phyloP scores from a whole-genome alignment of 1,140 invertebrate genomes.

The roundworm (Caenorhabditis elegans) region WBcel235 BX284602.5:9018001-9018500 shows the following conservation, averaged over 20 bases:
- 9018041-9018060: slow-evolving; percentile 56
- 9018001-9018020: slow-evolving; percentile 51
- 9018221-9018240: too few species aligned
- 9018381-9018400: slow-evolving; percentile 52
- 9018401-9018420: slow-evolving; percentile 45
- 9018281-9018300: too few species aligned
- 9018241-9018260: too few species aligned
- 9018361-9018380: slow-evolving; percentile 51
- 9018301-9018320: too few species aligned
- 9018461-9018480: not conserved
- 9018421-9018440: slow-evolving; percentile 7
- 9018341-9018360: slow-evolving; percentile 51
- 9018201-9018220: too few species aligned
- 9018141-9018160: slow-evolving; percentile 41
- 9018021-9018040: slow-evolving; percentile 58
- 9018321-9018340: slow-evolving; percentile 51
- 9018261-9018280: too few species aligned
- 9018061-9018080: slow-evolving; percentile 55
- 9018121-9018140: slow-evolving; percentile 49
- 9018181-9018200: too few species aligned
- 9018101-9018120: slow-evolving; percentile 50
- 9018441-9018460: not conserved
- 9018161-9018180: slow-evolving; percentile 46
- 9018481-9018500: not conserved
- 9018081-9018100: slow-evolving; percentile 59